Evolutionary conservation across 1,140 invertebrate species (phyloP), one percentile per base, ranked within the genome.

Genomic region (Drosophila baimaii): DNA sequence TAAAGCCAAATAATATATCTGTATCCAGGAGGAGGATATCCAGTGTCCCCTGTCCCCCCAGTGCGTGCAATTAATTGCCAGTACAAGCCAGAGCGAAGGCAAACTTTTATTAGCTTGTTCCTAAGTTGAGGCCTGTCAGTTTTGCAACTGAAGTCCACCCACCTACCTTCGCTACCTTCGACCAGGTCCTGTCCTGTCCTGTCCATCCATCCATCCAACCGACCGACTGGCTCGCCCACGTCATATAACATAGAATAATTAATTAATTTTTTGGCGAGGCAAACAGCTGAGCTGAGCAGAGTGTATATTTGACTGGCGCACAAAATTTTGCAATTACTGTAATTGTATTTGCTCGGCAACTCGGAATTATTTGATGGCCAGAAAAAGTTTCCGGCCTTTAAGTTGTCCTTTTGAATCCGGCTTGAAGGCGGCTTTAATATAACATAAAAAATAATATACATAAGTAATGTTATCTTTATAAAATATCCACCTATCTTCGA

Each of bases 41-140:
- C 31, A 33, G 4, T 33, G 64, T 27, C 55, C 58, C 25, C 27
- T 29, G 44, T 27, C 33, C 33, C 27, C n/a, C n/a, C n/a, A n/a
- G 58, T 47, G 12, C 25, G 17, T 54, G 35, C 72, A 73, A 74
- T 74, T 74, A 62, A 74, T 73, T 74, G 47, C 39, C 6, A 17
- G 15, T 29, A 15, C 21, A 19, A 49, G 13, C 5, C 43, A n/a
- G 31, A 52, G 27, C 31, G 27, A 6, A 19, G 17, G 29, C 39
- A 54, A 66, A 77, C 58, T 62, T 78, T 81, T 75, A 85, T 85
- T 78, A 61, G 81, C 73, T 80, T 68, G 77, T 86, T 81, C 44
- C 31, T 21, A 72, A 66, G 51, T 65, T 79, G 69, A 86, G 46
- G 62, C 37, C 82, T 86, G 82, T 79, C 83, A 82, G 74, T 35